phyloP scores from a whole-genome alignment of 2,113 vertebrate species.

The Siniperca chuatsi region DNA sequence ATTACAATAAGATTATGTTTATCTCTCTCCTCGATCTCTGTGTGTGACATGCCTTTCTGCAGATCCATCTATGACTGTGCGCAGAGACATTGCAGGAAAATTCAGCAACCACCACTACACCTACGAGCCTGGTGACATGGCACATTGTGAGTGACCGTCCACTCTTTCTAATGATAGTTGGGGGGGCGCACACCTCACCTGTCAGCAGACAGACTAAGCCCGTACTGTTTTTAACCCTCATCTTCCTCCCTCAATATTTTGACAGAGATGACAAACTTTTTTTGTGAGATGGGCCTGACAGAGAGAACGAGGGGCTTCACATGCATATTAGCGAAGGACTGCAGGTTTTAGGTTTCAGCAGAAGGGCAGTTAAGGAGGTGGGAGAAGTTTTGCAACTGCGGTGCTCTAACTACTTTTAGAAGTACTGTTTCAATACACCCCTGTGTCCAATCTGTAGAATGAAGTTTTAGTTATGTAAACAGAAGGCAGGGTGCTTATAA shows the following conservation, averaged over 20 bases:
- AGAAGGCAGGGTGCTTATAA: neutral
- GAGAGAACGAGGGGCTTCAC: neutral
- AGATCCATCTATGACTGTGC: constrained; percentile 80
- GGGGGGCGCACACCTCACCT: neutral
- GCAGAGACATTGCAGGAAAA: constrained; percentile 76
- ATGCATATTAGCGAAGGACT: neutral
- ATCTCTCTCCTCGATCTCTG: neutral
- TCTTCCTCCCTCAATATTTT: constrained; percentile 2
- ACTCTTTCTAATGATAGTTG: constrained; percentile 27
- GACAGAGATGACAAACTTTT: constrained; percentile 3
- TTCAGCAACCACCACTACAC: constrained; percentile 70
- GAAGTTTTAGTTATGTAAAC: neutral
- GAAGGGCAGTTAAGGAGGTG: neutral
- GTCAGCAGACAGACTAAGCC: constrained; percentile 29
- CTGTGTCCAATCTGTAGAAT: neutral
- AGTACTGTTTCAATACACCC: neutral
- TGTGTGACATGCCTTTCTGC: constrained; percentile 18
- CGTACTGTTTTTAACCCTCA: neutral
- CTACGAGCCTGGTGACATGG: constrained; percentile 75
- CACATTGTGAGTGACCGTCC: constrained; percentile 71
- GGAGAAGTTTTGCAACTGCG: neutral
- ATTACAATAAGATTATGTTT: neutral
- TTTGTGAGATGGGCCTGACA: constrained; percentile 8
- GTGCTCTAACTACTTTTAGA: neutral
- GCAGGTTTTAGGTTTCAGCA: constrained; percentile 5